A percentile compares a stretch with the other conserved stretches of the same genome.
These are phyloP conservation scores for Pristionchus maxplancki DNA, from an alignment of 2,888 invertebrate genomes.

Conservation along the genomic window DNA sequence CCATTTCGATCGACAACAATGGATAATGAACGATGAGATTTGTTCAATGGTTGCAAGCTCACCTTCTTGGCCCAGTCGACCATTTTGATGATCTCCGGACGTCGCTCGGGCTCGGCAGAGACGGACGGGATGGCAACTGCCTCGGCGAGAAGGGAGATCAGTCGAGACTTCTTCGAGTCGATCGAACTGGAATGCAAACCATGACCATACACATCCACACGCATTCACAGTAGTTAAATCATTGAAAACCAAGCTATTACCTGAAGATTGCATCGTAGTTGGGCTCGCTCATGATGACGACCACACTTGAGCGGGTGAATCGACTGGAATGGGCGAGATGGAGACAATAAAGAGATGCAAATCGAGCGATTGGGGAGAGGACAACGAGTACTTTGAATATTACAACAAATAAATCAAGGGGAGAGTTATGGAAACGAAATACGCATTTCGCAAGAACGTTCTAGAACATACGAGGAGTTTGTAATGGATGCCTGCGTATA, in stretches of 20 bases:
- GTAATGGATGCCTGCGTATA: too few relatives aligned
- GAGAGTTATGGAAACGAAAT: too few relatives aligned
- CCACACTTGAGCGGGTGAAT: not conserved
- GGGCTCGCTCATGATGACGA: not conserved
- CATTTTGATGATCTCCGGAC: slow-evolving; percentile 89
- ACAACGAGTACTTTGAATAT: too few relatives aligned
- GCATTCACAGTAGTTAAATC: not conserved
- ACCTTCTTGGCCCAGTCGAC: slow-evolving; percentile 84
- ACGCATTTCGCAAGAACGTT: too few relatives aligned
- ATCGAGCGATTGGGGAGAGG: not conserved
- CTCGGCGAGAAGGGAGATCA: slow-evolving; percentile 87
- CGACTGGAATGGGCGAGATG: not conserved
- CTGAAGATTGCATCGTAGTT: slow-evolving; percentile 19
- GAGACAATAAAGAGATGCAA: not conserved
- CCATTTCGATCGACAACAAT: too few relatives aligned
- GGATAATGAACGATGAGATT: too few relatives aligned
- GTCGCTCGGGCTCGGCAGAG: slow-evolving; percentile 89
- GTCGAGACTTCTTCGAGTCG: slow-evolving; percentile 86
- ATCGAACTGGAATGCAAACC: slow-evolving; percentile 83
- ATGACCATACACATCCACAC: too few relatives aligned
- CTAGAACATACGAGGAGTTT: too few relatives aligned
- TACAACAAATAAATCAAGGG: too few relatives aligned
- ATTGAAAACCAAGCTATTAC: not conserved
- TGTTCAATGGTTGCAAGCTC: too few relatives aligned
- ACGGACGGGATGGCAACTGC: slow-evolving; percentile 95